phyloP scores from a whole-genome alignment of 2,888 invertebrate genomes.

The Malachius bipustulatus region DNA sequence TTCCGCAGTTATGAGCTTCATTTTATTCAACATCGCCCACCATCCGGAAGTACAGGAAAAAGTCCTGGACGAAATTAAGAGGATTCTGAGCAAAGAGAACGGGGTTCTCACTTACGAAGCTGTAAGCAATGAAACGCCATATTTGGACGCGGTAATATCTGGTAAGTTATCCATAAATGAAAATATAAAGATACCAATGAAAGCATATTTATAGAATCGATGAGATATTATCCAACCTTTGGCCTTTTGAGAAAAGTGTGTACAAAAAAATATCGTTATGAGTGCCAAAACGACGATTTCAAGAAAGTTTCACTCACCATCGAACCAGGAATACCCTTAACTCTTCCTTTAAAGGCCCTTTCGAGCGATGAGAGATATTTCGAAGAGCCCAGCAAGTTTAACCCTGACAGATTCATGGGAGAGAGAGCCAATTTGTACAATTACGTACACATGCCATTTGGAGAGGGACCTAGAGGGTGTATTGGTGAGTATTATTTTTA shows the following conservation, averaged over 20 bases:
- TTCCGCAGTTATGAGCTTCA: constrained; percentile 32
- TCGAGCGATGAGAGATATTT: constrained; percentile 33
- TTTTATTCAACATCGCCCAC: constrained; percentile 33
- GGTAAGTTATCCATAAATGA: constrained; percentile 27
- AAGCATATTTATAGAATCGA: constrained; percentile 16
- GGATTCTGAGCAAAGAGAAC: constrained; percentile 26
- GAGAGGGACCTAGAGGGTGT: constrained; percentile 28
- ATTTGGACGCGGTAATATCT: constrained; percentile 38
- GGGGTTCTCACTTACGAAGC: constrained; percentile 38
- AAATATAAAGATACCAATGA: background rate
- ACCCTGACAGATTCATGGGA: constrained; percentile 33
- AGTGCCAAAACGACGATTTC: constrained; percentile 15
- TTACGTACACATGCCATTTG: constrained; percentile 26
- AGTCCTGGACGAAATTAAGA: constrained; percentile 34
- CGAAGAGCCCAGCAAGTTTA: constrained; percentile 33
- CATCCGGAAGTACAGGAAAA: constrained; percentile 35
- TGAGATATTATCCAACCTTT: constrained; percentile 18
- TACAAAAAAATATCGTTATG: constrained; percentile 22
- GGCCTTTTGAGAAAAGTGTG: constrained; percentile 19
- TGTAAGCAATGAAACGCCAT: constrained; percentile 36
- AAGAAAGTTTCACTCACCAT: constrained; percentile 20
- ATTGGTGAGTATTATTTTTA: constrained; percentile 22
- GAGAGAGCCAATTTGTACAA: constrained; percentile 24
- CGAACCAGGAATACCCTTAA: constrained; percentile 27
- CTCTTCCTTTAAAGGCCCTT: constrained; percentile 28